Evolutionary conservation across 2,797 vertebrate genomes (phyloP).

Genomic region (Molothrus ater): DNA sequence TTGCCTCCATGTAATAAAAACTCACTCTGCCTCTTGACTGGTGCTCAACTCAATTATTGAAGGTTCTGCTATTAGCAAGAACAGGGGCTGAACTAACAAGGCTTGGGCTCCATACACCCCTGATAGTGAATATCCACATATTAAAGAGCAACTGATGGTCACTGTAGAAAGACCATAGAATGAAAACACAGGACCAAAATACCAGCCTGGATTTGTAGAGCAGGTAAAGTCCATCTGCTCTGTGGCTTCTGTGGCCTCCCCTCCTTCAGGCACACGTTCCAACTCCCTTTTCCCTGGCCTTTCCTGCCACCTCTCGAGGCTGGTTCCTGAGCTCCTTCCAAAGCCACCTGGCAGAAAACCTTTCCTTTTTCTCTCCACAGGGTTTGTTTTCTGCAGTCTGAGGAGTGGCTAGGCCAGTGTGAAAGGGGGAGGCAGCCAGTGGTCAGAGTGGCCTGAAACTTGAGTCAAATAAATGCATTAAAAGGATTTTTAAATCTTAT

Average conservation of each 20-base stretch:
- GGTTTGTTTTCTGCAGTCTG: neutral
- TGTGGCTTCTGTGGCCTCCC: neutral
- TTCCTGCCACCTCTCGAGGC: neutral
- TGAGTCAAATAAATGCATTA: neutral
- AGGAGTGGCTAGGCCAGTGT: neutral
- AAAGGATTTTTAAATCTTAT: neutral
- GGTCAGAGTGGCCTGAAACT: neutral
- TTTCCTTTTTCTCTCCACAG: neutral
- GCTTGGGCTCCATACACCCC: neutral
- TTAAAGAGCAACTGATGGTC: neutral
- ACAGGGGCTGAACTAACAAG: neutral
- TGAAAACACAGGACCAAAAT: neutral
- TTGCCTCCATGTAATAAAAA: neutral
- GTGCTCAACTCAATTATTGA: neutral
- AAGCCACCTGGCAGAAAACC: neutral
- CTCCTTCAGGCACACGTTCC: neutral
- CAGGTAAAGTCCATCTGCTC: neutral
- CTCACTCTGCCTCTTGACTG: neutral
- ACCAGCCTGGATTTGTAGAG: neutral
- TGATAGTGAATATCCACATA: neutral
- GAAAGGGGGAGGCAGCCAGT: neutral
- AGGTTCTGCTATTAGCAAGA: neutral
- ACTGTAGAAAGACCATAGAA: neutral
- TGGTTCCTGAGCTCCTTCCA: neutral
- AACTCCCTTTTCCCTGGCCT: neutral